Percentiles rank a stretch among this genome's conserved stretches.
phyloP scores from a whole-genome alignment of 2,113 vertebrate species.

The human (Homo sapiens) region DNA sequence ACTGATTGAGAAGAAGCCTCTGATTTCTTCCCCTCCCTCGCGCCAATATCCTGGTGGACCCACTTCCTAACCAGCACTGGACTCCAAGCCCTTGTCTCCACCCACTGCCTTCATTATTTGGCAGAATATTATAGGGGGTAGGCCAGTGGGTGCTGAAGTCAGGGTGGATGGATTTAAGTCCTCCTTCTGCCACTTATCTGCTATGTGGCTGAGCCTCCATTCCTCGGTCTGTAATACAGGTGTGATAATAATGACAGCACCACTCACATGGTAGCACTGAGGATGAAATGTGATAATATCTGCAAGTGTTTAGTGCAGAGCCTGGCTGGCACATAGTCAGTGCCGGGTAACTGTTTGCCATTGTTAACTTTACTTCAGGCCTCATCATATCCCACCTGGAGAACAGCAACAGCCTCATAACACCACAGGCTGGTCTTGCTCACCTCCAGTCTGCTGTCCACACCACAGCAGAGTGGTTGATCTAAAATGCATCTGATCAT shows the following conservation, averaged over 20 bases:
- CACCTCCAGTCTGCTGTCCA: not conserved
- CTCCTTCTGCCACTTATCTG: not conserved
- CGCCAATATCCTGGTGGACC: not conserved
- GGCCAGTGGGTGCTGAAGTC: not conserved
- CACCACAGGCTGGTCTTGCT: not conserved
- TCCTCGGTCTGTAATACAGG: not conserved
- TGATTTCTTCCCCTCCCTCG: not conserved
- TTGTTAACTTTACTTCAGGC: not conserved
- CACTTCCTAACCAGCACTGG: not conserved
- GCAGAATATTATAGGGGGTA: not conserved
- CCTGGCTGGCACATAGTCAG: not conserved
- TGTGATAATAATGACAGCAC: not conserved
- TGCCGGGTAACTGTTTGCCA: not conserved
- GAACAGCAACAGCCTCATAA: not conserved
- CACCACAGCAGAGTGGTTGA: not conserved
- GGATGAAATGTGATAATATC: not conserved
- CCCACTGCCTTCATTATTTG: not conserved
- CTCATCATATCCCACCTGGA: not conserved
- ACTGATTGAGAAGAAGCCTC: not conserved
- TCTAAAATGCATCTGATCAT: not conserved
- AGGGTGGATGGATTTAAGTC: not conserved
- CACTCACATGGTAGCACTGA: not conserved
- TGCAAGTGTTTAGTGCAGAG: not conserved
- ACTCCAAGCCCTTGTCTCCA: not conserved
- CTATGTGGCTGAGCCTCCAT: not conserved